Percentiles rank a stretch among this genome's conserved stretches.
Evolutionary conservation across 2,113 vertebrate species (phyloP).

Genomic region (Mugil cephalus): DNA sequence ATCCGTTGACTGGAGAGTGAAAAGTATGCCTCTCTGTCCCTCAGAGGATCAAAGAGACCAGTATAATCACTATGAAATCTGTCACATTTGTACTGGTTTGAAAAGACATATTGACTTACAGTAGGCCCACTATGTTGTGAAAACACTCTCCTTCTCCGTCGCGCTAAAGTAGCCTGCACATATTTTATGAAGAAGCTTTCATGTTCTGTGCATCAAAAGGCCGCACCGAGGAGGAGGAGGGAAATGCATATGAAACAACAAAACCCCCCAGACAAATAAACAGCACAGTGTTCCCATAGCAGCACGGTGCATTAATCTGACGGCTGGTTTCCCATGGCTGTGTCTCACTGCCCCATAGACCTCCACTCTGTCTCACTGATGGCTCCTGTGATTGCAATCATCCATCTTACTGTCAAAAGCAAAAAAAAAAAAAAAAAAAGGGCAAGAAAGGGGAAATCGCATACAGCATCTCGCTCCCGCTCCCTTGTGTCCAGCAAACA

Average conservation of each 20-base stretch:
- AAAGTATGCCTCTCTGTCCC: constrained; percentile 70
- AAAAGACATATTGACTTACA: constrained; percentile 70
- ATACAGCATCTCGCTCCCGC: constrained; percentile 68
- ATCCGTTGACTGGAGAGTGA: constrained; percentile 71
- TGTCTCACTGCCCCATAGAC: constrained; percentile 81
- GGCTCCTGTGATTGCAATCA: constrained; percentile 86
- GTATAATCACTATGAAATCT: constrained; percentile 71
- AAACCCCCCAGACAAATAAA: constrained; percentile 77
- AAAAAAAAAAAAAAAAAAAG: constrained; percentile 51
- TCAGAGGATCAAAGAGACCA: constrained; percentile 72
- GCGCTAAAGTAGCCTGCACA: constrained; percentile 22
- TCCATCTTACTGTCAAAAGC: constrained; percentile 86
- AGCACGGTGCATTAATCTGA: constrained; percentile 80
- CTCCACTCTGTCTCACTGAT: constrained; percentile 82
- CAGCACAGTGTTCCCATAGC: constrained; percentile 80
- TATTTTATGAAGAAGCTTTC: constrained; percentile 66
- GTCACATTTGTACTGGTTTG: constrained; percentile 67
- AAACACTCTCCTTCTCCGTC: constrained; percentile 34
- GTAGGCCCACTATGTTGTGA: constrained; percentile 47
- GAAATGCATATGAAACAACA: constrained; percentile 76
- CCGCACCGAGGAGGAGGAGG: constrained; percentile 1
- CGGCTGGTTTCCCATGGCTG: constrained; percentile 84
- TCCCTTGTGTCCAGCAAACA: constrained; percentile 81
- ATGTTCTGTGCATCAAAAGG: constrained; percentile 69
- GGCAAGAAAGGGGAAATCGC: constrained; percentile 77